These are phyloP conservation scores for Apodemus agrarius DNA, from an alignment of 2,797 vertebrate species.

Conservation along the genomic window DNA sequence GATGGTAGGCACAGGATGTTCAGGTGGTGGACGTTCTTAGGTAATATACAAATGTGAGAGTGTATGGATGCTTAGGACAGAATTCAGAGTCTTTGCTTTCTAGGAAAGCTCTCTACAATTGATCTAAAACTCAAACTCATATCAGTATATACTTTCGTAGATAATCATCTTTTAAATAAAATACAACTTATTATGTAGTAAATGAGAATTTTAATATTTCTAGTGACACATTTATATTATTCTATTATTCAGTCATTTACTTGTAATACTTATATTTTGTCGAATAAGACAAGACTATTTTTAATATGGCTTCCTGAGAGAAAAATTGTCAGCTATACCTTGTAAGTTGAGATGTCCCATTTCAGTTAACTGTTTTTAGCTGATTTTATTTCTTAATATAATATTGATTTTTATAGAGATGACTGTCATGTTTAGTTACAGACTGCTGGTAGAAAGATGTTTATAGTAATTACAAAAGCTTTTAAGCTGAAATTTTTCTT, in stretches of 20 bases:
- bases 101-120: neutral
- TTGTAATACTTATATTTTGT: neutral
- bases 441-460: slow-evolving; percentile 30
- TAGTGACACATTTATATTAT: neutral
- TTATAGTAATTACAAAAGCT: neutral
- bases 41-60: no score
- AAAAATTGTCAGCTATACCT: neutral
- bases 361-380: neutral
- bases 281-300: neutral
- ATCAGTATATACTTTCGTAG: neutral
- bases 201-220: neutral
- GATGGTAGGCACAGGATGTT: neutral
- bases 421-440: neutral
- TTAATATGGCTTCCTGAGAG: neutral
- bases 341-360: neutral
- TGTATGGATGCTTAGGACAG: neutral
- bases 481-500: neutral
- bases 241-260: neutral
- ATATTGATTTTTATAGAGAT: slow-evolving; percentile 45
- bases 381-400: neutral
- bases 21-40: neutral
- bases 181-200: neutral
- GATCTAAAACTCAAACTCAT: neutral
- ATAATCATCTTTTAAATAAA: neutral
- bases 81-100: neutral